Evolutionary conservation across 2,888 invertebrate species (phyloP), one percentile per base, ranked within the genome.

Genomic region (Drosophila vallismaia): DNA sequence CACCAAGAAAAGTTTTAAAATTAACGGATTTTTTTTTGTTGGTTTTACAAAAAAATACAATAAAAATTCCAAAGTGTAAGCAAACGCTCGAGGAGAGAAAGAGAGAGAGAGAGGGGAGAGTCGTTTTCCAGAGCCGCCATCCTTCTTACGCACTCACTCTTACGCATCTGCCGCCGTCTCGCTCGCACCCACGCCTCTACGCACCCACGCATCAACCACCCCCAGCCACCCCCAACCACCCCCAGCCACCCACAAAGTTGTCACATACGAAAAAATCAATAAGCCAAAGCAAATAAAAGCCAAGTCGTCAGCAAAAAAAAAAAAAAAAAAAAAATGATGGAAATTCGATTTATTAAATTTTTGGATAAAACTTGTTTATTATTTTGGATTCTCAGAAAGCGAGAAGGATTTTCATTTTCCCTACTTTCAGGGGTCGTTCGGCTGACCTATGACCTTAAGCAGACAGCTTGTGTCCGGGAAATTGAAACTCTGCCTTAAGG

Each of bases 231-330:
- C 31, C 31, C 63, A n/a, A n/a, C n/a, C n/a, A n/a, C 48, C 31
- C 63, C 48, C 31, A 40, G 9, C 26, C 51, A 9, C 36, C 10
- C 36, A 9, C 64, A 55, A 57, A 59, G 70, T 71, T 74, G 83
- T 76, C 83, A 83, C 86, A 79, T 74, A 76, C 73, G 62, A 56
- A 68, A 67, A 73, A 73, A 71, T 71, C 71, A 71, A 71, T 71
- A 71, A 60, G 36, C 44, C 64, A 68, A 73, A 71, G 33, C 48
- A 62, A 62, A 70, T 45, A 31, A 42, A 26, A 45, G 60, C 44
- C 29, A 19, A 19, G 19, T 19, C 19, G 19, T 19, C 19, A 19
- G 19, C 19, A 19, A 19, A 19, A 19, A 19, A 19, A 7, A 45
- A 48, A 19, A 19, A 19, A 19, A 19, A 19, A 7, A 45, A 48